A percentile compares a stretch with the other conserved stretches of the same genome.
Conservation (phyloP, 2,113 vertebrate species). For the Rhinolophus sinicus region DNA sequence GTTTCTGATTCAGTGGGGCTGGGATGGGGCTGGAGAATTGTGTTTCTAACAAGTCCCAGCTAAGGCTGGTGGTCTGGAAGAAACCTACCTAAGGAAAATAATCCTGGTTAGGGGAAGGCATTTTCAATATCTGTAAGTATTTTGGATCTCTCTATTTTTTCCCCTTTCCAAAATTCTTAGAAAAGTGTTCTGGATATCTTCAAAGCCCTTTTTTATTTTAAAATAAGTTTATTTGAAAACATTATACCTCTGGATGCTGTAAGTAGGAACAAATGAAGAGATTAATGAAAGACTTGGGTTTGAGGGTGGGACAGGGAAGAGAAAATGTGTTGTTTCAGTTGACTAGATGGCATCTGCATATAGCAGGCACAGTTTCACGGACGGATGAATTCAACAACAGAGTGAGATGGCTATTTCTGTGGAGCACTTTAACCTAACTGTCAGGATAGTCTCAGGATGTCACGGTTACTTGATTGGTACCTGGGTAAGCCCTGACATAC, state of each 20-base stretch:
- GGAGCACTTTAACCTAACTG: not conserved
- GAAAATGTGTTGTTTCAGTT: not conserved
- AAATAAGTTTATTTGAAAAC: not conserved
- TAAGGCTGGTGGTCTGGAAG: not conserved
- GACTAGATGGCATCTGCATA: too few relatives aligned
- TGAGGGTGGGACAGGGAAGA: not conserved
- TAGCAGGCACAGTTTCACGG: not conserved
- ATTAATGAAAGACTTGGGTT: not conserved
- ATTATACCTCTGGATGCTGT: not conserved
- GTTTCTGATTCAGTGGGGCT: not conserved
- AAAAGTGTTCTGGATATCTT: not conserved
- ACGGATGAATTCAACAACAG: not conserved
- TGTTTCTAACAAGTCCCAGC: not conserved
- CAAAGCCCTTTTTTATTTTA: not conserved
- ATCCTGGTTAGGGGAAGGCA: not conserved
- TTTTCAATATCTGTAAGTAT: not conserved
- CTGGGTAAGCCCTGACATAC: not conserved
- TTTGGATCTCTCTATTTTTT: not conserved
- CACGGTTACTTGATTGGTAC: not conserved
- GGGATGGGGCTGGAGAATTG: not conserved
- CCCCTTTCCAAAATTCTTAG: not conserved
- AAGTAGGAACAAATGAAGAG: not conserved
- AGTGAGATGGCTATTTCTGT: not conserved
- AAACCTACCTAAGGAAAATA: not conserved
- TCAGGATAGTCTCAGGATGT: not conserved